Conservation (phyloP, 2,113 vertebrate genomes). For the Macaca mulatta region DNA sequence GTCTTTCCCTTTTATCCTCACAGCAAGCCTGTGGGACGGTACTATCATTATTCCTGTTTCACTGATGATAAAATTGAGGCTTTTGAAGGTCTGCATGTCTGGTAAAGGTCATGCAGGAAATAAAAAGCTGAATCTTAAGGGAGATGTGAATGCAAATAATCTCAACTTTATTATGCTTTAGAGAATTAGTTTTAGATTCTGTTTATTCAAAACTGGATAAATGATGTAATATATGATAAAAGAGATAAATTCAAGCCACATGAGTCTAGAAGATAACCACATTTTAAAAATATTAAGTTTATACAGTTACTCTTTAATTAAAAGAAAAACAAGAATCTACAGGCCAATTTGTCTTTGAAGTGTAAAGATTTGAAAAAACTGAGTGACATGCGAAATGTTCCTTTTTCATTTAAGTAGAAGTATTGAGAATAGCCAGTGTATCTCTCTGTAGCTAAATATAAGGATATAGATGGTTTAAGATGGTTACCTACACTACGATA, state of each 20-base stretch:
- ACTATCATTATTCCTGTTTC: neutral
- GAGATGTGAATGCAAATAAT: neutral
- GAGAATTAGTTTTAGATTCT: neutral
- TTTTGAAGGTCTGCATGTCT: neutral
- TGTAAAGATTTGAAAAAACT: neutral
- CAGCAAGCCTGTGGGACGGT: neutral
- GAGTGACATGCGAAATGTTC: neutral
- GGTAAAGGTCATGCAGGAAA: neutral
- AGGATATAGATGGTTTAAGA: neutral
- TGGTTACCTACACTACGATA: neutral
- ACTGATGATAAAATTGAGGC: constrained; percentile 2
- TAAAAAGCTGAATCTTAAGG: neutral
- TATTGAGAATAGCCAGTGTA: neutral
- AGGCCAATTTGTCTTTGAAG: neutral
- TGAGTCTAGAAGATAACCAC: neutral
- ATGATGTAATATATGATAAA: neutral
- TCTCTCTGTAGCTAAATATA: neutral
- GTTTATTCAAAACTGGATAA: neutral
- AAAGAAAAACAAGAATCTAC: neutral
- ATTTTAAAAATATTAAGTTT: neutral
- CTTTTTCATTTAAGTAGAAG: neutral
- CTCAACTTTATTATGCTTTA: neutral
- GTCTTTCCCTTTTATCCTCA: neutral
- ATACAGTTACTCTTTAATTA: neutral
- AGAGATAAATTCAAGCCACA: neutral